Evolutionary conservation across 2,113 vertebrate species (phyloP).

Genomic region (Lichenostomus cassidix): DNA sequence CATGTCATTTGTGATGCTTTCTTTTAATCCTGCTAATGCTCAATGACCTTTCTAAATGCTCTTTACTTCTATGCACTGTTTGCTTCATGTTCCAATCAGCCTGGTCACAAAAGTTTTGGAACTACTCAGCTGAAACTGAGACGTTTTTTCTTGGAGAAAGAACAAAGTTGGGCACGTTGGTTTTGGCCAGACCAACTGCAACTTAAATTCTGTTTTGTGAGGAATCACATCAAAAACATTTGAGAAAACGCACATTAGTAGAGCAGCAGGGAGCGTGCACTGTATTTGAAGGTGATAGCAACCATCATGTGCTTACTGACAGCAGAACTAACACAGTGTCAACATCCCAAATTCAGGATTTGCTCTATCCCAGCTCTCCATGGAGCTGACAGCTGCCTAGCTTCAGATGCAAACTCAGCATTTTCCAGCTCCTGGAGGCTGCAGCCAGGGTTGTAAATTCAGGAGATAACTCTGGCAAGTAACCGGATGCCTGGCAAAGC

Average conservation of each 20-base stretch:
- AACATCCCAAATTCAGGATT: background rate
- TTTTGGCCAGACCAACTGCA: background rate
- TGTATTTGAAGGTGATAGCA: background rate
- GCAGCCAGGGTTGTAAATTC: slow-evolving; percentile 35
- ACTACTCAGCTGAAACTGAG: background rate
- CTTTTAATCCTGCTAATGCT: background rate
- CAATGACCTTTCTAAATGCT: background rate
- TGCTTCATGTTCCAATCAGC: background rate
- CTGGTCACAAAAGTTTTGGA: background rate
- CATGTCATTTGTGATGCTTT: background rate
- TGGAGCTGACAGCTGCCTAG: background rate
- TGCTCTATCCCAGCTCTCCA: background rate
- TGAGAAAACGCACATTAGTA: background rate
- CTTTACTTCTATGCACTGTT: background rate
- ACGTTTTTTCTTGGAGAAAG: background rate
- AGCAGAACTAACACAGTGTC: background rate
- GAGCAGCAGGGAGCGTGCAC: background rate
- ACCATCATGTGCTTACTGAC: background rate
- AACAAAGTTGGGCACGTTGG: background rate
- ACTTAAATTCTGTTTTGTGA: background rate
- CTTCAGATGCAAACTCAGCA: background rate
- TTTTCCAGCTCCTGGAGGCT: background rate
- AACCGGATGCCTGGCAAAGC: slow-evolving; percentile 7
- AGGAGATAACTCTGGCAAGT: slow-evolving; percentile 42
- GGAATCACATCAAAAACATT: background rate